Conservation (phyloP, 1,140 invertebrate genomes). For the Zaprionus gabonicus region DNA sequence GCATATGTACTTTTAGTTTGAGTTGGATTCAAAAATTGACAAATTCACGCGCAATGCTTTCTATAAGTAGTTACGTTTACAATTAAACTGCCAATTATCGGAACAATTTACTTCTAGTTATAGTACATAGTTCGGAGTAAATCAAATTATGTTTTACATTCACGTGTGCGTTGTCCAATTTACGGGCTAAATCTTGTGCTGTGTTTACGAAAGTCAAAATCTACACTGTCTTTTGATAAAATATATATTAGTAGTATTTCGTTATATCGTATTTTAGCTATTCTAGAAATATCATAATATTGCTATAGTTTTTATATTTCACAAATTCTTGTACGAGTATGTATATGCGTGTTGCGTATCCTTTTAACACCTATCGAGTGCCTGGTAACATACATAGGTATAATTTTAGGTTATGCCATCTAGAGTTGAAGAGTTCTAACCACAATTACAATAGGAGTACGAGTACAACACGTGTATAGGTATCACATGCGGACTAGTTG, state of each 20-base stretch:
- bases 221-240: slow-evolving; percentile 29
- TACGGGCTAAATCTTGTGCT: slow-evolving; percentile 42
- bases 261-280: slow-evolving; percentile 19
- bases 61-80: slow-evolving; percentile 26
- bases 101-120: slow-evolving; percentile 13
- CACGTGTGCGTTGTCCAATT: slow-evolving; percentile 24
- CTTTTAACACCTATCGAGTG: slow-evolving; percentile 24
- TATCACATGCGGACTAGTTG: slow-evolving; percentile 73
- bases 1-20: slow-evolving; percentile 43
- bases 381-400: slow-evolving; percentile 17
- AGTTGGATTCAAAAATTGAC: slow-evolving; percentile 76
- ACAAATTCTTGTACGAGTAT: slow-evolving; percentile 35
- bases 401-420: slow-evolving; percentile 22
- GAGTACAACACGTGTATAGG: slow-evolving; percentile 42
- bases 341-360: slow-evolving; percentile 24
- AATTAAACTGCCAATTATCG: slow-evolving; percentile 45
- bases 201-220: slow-evolving; percentile 45
- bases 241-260: slow-evolving; percentile 9
- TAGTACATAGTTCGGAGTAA: slow-evolving; percentile 14
- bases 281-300: slow-evolving; percentile 72
- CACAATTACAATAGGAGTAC: slow-evolving; percentile 20
- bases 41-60: slow-evolving; percentile 37
- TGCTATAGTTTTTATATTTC: slow-evolving; percentile 66
- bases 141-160: slow-evolving; percentile 15
- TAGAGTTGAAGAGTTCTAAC: slow-evolving; percentile 18